Base-by-base conservation (phyloP, 2,888 invertebrate genomes). In the Xestobium rufovillosum region DNA sequence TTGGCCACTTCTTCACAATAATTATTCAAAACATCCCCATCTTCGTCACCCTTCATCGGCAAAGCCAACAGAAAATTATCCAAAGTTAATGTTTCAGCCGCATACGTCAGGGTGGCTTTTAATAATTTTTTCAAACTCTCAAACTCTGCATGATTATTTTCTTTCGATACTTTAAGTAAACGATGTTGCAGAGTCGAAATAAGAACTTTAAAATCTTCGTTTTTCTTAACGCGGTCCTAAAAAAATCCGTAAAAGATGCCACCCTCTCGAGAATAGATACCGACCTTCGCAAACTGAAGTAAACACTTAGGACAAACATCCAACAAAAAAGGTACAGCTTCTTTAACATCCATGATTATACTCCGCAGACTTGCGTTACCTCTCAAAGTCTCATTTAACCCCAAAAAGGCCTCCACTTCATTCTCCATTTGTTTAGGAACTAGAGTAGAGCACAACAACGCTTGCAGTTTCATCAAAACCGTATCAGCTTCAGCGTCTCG, bases 201-300 rank as follows among this genome's bases (percentile, higher is more conserved):
- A 23, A 69, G 42, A 35, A 61, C 59, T 47, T 67, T 66, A 67
- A 68, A 68, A 41, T 70, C 69, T 25, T 65, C 63, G 12, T 61
- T 58, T 46, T 55, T 57, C 3, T 51, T 54, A 39, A 68, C 66
- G 30, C 65, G 60, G 45, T 69, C 69, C 67, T 67, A 29, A 37
- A 56, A 56, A 19, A 31, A 39, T 34, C 32, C 42, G 15, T 13
- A 9, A 14, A 14, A 13, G 6, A 2, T 8, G 12, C 16, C n/a
- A 12, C 9, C 26, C 11, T 34, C 12, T 33, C 3, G 14, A 14
- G 25, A 34, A 12, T 34, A 3, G 3, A 34, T 37, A 32, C 26
- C 23, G 56, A 79, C 80, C 71, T 79, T 78, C 30, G 76, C 77
- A 57, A 76, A 81, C 38, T 76, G 74, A 45, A 79, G 62, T 16